Conservation (phyloP, 2,113 vertebrate genomes). For the Equus przewalskii region DNA sequence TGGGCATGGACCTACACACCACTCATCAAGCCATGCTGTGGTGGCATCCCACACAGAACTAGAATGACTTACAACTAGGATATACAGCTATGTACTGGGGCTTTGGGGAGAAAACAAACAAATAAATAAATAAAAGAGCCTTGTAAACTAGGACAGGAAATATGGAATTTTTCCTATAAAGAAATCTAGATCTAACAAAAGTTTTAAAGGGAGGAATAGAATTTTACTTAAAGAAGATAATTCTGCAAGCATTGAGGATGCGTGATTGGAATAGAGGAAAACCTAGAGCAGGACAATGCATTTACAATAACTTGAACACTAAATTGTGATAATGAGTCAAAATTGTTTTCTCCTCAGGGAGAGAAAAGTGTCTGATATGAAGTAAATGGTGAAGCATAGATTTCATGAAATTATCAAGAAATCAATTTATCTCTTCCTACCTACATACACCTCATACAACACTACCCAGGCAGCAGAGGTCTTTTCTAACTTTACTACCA, state of each 20-base stretch:
- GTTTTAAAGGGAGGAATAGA: not conserved
- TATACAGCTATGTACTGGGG: no score
- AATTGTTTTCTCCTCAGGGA: not conserved
- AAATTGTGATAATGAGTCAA: constrained; percentile 27
- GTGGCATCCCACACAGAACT: no score
- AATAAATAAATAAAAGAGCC: constrained; percentile 12
- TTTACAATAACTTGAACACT: constrained; percentile 2
- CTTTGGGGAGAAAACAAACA: no score
- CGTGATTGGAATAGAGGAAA: not conserved
- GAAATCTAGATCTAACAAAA: not conserved
- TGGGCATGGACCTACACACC: no score
- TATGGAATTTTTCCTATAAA: not conserved
- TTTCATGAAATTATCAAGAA: constrained; percentile 13
- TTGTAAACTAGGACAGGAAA: constrained; percentile 18
- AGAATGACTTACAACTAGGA: no score
- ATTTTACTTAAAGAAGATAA: constrained; percentile 48
- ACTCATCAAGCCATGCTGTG: no score
- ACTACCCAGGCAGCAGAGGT: not conserved
- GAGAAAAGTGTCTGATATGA: not conserved
- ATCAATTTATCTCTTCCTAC: not conserved
- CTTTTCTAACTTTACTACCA: not conserved
- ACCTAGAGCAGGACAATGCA: not conserved
- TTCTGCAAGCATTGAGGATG: not conserved
- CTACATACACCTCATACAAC: not conserved
- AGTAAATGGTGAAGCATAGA: not conserved